Evolutionary conservation across 2,113 vertebrate genomes (phyloP).

Genomic region (Scytalopus superciliaris): DNA sequence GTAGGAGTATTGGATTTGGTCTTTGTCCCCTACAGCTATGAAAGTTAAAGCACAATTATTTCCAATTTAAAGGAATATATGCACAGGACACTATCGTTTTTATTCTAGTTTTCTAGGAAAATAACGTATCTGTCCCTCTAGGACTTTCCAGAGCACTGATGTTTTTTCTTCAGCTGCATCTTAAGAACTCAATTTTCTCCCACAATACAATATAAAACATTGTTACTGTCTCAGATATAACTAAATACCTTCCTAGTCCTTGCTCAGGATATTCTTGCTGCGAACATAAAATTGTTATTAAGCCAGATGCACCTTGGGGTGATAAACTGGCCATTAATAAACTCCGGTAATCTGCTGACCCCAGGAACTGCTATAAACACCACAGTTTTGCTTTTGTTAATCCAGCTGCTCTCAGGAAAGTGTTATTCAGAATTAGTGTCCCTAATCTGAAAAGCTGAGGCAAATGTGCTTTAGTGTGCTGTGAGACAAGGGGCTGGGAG

Average conservation of each 20-base stretch:
- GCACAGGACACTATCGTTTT: neutral
- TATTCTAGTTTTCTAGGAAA: neutral
- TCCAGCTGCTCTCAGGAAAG: neutral
- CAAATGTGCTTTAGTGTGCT: neutral
- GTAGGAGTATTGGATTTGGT: neutral
- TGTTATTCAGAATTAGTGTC: neutral
- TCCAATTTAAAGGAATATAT: neutral
- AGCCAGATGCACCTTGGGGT: neutral
- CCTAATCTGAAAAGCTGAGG: neutral
- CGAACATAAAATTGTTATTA: rapidly evolving
- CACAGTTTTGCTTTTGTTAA: neutral
- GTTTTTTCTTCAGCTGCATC: neutral
- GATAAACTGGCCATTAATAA: neutral
- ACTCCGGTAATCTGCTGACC: neutral
- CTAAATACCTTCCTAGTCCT: neutral
- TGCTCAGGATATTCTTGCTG: neutral
- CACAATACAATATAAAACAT: neutral
- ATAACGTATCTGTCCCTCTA: neutral
- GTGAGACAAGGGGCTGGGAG: neutral
- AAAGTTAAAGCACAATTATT: neutral
- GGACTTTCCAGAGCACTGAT: neutral
- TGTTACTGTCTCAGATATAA: neutral
- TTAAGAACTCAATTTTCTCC: neutral
- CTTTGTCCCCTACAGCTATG: neutral
- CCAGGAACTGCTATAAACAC: neutral